These are phyloP conservation scores for Micronycteris hirsuta DNA, from an alignment of 2,113 vertebrate genomes.

Conservation along the genomic window DNA sequence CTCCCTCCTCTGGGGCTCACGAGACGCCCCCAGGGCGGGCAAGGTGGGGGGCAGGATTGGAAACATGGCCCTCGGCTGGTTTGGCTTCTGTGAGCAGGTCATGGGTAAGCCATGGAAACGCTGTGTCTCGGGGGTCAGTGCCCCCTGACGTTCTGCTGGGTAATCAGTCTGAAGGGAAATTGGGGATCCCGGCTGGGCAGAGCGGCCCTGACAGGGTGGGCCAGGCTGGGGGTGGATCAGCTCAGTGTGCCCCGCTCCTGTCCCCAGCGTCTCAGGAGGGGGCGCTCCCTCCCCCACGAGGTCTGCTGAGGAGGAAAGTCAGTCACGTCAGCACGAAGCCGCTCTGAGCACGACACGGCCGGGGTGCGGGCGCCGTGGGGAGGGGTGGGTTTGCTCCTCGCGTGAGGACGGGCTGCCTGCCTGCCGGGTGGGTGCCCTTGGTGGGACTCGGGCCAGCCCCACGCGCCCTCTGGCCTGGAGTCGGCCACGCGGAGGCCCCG, in stretches of 20 bases:
- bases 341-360: not conserved
- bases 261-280: not conserved
- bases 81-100: constrained; percentile 5
- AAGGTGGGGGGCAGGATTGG: not conserved
- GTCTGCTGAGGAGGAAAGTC: not conserved
- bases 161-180: not conserved
- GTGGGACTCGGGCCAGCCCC: not conserved
- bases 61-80: not conserved
- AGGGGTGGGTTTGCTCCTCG: not conserved
- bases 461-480: not conserved
- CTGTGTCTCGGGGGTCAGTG: not conserved
- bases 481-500: not conserved
- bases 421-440: not conserved
- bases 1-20: not conserved
- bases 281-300: not conserved
- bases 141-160: not conserved
- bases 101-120: not conserved
- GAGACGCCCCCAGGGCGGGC: not conserved
- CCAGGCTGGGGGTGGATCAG: not conserved
- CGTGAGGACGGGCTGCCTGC: no score
- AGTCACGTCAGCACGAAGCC: not conserved
- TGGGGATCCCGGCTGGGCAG: not conserved
- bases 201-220: not conserved
- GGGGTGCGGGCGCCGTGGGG: not conserved
- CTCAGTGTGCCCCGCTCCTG: fast-evolving